Conservation (phyloP, 1,140 invertebrate genomes). For the Drosophila equinoxialis region DNA sequence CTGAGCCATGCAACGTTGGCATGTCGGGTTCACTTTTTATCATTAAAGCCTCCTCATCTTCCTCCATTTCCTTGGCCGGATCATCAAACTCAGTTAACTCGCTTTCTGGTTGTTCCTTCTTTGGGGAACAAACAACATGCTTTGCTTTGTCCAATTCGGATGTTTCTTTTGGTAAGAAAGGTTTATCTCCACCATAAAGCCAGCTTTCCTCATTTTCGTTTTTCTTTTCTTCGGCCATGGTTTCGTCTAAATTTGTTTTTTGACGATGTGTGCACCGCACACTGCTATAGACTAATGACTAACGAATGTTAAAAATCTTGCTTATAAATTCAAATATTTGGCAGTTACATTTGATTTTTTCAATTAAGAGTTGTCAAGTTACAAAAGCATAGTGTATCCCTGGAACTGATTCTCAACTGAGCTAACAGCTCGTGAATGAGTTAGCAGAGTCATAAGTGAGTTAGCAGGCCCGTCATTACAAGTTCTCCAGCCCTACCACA, state of each 20-base stretch:
- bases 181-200: constrained; percentile 86
- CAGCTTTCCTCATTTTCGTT: constrained; percentile 88
- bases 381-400: no score
- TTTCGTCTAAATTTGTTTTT: not conserved
- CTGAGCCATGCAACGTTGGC: constrained; percentile 59
- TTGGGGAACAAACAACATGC: constrained; percentile 22
- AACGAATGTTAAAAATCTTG: not conserved
- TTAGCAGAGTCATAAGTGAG: no score
- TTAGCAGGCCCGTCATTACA: no score
- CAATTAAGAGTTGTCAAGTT: not conserved
- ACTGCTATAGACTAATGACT: not conserved
- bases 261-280: not conserved
- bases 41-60: constrained; percentile 72
- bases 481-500: no score
- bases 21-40: constrained; percentile 40
- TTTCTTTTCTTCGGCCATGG: not conserved
- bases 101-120: constrained; percentile 50
- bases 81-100: constrained; percentile 71
- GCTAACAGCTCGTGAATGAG: no score
- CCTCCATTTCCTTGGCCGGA: constrained; percentile 80
- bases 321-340: not conserved
- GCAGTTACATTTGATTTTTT: not conserved
- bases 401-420: no score
- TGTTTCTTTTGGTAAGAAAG: constrained; percentile 2
- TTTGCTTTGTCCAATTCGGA: not conserved